Evolutionary conservation across 2,113 vertebrate species (phyloP).

Genomic region (Takifugu bimaculatus): DNA sequence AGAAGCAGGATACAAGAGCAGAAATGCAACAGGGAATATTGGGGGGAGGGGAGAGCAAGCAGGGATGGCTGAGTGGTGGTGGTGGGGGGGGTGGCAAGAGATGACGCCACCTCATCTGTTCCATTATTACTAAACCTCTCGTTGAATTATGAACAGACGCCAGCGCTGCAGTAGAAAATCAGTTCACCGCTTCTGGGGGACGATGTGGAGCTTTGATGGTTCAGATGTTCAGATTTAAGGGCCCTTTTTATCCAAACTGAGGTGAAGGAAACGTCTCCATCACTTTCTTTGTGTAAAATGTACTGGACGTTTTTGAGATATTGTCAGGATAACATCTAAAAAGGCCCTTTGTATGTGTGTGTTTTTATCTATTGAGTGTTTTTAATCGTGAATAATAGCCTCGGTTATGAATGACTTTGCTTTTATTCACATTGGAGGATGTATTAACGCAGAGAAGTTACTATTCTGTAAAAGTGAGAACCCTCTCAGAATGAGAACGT

Average conservation of each 20-base stretch:
- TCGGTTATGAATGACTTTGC: too few relatives aligned
- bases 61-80: background rate
- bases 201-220: background rate
- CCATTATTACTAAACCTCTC: slow-evolving; percentile 2
- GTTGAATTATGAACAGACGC: slow-evolving; percentile 24
- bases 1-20: slow-evolving; percentile 32
- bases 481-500: too few relatives aligned
- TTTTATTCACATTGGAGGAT: too few relatives aligned
- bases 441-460: too few relatives aligned
- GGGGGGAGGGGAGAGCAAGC: background rate
- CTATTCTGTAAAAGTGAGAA: too few relatives aligned
- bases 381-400: too few relatives aligned
- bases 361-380: too few relatives aligned
- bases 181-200: too few relatives aligned
- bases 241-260: background rate
- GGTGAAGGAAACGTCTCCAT: background rate
- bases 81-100: slow-evolving; percentile 2
- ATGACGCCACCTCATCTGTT: slow-evolving; percentile 16
- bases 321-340: too few relatives aligned
- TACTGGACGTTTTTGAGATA: too few relatives aligned
- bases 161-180: background rate
- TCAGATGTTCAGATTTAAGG: background rate
- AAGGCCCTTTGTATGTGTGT: too few relatives aligned
- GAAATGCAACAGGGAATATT: slow-evolving; percentile 1
- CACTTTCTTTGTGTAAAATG: background rate